Percentiles rank a stretch among this genome's conserved stretches.
phyloP scores from a whole-genome alignment of 2,888 invertebrate species.

The Drosophila affinis region DNA sequence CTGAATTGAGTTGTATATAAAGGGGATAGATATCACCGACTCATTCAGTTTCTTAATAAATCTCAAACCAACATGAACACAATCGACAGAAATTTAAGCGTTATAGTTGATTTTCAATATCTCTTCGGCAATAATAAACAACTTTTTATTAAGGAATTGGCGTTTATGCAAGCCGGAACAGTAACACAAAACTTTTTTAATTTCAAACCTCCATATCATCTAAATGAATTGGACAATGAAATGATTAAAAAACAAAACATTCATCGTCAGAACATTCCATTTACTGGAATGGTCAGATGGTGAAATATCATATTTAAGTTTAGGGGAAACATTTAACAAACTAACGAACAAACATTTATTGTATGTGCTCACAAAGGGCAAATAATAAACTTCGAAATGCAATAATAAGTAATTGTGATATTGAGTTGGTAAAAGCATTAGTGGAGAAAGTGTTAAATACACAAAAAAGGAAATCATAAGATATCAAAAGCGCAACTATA shows the following conservation, averaged over 20 bases:
- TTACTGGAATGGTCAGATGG: slow-evolving; percentile 3
- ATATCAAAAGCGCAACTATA: too few species aligned
- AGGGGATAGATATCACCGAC: too few species aligned
- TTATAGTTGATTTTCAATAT: slow-evolving; percentile 7
- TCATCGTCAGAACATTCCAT: neutral
- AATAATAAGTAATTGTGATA: too few species aligned
- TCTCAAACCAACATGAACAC: too few species aligned
- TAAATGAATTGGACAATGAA: slow-evolving; percentile 7
- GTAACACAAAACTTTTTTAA: neutral
- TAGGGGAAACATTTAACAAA: neutral
- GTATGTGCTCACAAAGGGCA: too few species aligned
- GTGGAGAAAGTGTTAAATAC: too few species aligned
- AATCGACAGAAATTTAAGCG: too few species aligned
- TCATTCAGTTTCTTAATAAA: too few species aligned
- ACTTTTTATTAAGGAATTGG: neutral
- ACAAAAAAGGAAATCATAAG: too few species aligned
- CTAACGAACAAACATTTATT: neutral
- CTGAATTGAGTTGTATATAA: too few species aligned
- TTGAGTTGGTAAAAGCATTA: too few species aligned
- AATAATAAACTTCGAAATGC: too few species aligned
- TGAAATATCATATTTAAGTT: neutral
- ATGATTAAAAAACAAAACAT: neutral
- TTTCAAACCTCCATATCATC: neutral
- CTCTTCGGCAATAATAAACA: neutral
- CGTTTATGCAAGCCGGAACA: neutral